phyloP scores from a whole-genome alignment of 92 coral and sea anemone species.

The Desmophyllum pertusum region DNA sequence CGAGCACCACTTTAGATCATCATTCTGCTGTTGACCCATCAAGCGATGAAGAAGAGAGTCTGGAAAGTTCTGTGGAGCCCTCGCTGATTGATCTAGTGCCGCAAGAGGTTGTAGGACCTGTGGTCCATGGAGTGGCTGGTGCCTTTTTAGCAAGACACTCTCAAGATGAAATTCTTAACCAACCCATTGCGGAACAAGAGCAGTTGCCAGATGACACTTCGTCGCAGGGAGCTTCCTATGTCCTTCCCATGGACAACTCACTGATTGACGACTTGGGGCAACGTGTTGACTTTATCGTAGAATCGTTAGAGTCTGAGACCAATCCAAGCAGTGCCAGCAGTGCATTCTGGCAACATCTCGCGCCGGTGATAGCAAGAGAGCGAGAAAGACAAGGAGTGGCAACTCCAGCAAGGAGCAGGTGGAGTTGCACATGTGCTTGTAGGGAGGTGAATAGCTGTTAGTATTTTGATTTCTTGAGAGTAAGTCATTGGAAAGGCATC shows the following conservation, averaged over 20 bases:
- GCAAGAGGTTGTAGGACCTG: background rate
- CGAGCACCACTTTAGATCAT: background rate
- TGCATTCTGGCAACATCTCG: too few relatives aligned
- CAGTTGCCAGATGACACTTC: background rate
- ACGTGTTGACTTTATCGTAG: too few relatives aligned
- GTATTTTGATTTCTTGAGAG: too few relatives aligned
- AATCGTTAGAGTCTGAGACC: too few relatives aligned
- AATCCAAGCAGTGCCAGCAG: too few relatives aligned
- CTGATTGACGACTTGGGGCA: background rate
- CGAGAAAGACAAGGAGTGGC: too few relatives aligned
- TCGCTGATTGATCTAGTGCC: background rate
- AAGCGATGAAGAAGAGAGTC: background rate
- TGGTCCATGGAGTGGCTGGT: background rate
- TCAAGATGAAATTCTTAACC: slow-evolving; percentile 10
- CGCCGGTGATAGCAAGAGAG: too few relatives aligned
- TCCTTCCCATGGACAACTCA: background rate
- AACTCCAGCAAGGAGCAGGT: too few relatives aligned
- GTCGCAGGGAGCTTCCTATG: background rate
- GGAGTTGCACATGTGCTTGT: too few relatives aligned
- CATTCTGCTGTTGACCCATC: background rate
- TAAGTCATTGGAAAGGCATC: too few relatives aligned
- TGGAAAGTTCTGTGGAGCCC: too few relatives aligned
- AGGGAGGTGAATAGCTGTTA: too few relatives aligned
- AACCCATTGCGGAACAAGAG: background rate
- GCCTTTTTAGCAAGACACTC: slow-evolving; percentile 22